Conservation (phyloP, 2,888 invertebrate species). For the Agrotis puta region DNA sequence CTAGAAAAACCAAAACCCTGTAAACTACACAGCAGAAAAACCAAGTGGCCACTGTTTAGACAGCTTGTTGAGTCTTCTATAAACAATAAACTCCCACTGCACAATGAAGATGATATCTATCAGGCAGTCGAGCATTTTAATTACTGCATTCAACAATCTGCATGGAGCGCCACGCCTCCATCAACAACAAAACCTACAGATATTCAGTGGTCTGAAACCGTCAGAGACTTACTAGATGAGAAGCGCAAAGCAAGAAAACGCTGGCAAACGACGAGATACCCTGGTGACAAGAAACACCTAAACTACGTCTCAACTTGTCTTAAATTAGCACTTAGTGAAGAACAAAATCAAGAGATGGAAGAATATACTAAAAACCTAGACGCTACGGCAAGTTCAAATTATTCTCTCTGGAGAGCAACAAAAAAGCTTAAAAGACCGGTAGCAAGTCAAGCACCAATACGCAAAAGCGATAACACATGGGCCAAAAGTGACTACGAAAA, state of each 20-base stretch:
- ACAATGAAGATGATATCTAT: background rate
- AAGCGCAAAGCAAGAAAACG: too few relatives aligned
- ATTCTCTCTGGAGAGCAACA: constrained; percentile 1
- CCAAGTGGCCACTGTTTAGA: background rate
- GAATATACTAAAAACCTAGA: background rate
- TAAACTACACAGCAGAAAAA: background rate
- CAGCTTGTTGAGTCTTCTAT: background rate
- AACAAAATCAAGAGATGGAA: background rate
- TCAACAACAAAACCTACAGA: too few relatives aligned
- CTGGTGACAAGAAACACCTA: too few relatives aligned
- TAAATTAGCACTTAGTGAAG: background rate
- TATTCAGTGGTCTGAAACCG: too few relatives aligned
- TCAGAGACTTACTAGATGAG: too few relatives aligned
- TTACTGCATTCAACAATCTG: background rate
- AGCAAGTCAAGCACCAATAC: background rate
- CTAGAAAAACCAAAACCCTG: background rate
- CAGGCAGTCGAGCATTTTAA: background rate
- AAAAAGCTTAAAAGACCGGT: background rate
- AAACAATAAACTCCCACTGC: background rate
- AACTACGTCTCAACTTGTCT: background rate
- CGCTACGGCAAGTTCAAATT: background rate
- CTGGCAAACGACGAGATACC: too few relatives aligned
- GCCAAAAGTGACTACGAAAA: background rate
- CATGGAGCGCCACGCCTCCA: background rate
- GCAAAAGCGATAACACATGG: background rate